Percentiles rank a stretch among this genome's conserved stretches.
Evolutionary conservation across 2,113 vertebrate species (phyloP).

Genomic region (Lepus europaeus): DNA sequence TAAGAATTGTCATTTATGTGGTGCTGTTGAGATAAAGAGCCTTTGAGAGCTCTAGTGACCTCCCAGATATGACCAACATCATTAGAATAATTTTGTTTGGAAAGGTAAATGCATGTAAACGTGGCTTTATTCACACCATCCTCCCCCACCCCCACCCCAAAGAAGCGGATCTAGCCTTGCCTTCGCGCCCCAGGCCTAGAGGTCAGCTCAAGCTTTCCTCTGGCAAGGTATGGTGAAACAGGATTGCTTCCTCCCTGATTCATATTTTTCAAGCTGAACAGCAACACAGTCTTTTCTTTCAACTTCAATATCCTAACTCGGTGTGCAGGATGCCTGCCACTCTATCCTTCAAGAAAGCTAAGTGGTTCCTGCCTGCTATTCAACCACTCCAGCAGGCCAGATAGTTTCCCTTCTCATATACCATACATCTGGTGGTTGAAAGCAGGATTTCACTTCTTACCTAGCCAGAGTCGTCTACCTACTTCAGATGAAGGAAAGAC

Average conservation of each 20-base stretch:
- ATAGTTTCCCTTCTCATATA: conserved; percentile 1
- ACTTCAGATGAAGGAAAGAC: neutral
- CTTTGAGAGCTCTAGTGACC: neutral
- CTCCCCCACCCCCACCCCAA: neutral
- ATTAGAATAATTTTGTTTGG: neutral
- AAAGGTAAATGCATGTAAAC: neutral
- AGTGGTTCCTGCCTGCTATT: neutral
- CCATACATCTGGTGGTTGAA: neutral
- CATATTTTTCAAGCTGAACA: conserved; percentile 24
- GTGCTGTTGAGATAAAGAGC: neutral
- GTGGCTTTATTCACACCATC: neutral
- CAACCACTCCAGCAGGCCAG: neutral
- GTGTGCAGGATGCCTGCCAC: neutral
- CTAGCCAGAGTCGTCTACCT: neutral
- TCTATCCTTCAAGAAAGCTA: neutral
- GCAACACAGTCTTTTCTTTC: conserved; percentile 35
- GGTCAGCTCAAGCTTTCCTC: neutral
- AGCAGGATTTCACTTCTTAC: conserved; percentile 37
- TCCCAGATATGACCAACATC: neutral
- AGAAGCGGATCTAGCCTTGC: neutral
- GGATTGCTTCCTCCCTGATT: conserved; percentile 22
- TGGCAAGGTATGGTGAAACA: neutral
- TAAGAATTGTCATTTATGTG: neutral
- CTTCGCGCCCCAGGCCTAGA: neutral
- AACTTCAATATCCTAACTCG: conserved; percentile 36